Conservation (phyloP, 2,113 vertebrate species). For the Phyllostomus discolor region DNA sequence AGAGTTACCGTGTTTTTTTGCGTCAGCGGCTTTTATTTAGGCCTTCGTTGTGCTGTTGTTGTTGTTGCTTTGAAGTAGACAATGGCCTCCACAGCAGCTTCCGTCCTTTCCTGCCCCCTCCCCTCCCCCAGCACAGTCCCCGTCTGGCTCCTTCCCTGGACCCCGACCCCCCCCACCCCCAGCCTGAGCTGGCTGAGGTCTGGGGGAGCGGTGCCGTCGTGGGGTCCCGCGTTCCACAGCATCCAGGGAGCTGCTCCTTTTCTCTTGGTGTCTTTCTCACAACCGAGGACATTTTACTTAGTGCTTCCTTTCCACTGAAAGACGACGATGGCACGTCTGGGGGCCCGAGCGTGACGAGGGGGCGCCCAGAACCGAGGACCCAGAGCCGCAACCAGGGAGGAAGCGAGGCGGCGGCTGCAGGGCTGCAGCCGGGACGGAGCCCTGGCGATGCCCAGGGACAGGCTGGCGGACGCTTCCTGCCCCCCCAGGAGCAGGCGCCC, state of each 20-base stretch:
- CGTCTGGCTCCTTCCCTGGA: too few relatives aligned
- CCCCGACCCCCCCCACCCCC: too few relatives aligned
- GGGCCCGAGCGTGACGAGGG: fast-evolving
- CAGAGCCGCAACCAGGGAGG: too few relatives aligned
- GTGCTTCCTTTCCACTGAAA: fast-evolving
- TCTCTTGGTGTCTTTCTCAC: too few relatives aligned
- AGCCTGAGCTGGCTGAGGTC: neutral
- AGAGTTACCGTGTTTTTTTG: neutral
- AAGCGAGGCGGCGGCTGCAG: neutral
- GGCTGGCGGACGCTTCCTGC: too few relatives aligned
- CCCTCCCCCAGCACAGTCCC: fast-evolving
- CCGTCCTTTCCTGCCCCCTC: fast-evolving
- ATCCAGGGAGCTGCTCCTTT: too few relatives aligned
- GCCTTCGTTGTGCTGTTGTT: too few relatives aligned
- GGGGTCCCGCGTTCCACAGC: fast-evolving
- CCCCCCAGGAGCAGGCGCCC: too few relatives aligned
- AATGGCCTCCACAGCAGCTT: fast-evolving
- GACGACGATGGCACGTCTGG: too few relatives aligned
- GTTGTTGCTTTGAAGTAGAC: fast-evolving
- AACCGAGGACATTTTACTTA: neutral
- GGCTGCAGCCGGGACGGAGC: neutral
- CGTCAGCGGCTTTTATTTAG: neutral
- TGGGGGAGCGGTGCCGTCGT: fast-evolving
- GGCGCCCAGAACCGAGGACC: neutral
- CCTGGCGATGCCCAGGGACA: too few relatives aligned